A percentile compares a stretch with the other conserved stretches of the same genome.
Evolutionary conservation across 2,888 invertebrate species (phyloP).

Genomic region (Torymus aiolomorphi): DNA sequence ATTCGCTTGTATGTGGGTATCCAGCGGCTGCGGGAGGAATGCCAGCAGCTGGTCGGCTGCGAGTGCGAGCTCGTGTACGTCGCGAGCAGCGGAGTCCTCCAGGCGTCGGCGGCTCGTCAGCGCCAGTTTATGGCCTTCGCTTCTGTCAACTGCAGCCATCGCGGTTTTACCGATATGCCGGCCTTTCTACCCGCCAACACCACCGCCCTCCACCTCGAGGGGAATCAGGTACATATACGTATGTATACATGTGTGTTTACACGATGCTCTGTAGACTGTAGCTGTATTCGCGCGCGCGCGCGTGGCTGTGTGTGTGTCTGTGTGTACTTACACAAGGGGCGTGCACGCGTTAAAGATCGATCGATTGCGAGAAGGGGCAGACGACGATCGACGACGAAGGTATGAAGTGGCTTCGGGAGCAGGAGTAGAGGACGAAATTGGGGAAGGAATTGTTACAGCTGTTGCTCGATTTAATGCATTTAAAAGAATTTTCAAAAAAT

Average conservation of each 20-base stretch:
- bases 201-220: slow-evolving; percentile 81
- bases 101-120: slow-evolving; percentile 61
- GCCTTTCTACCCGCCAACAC: slow-evolving; percentile 81
- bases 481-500: too few species aligned
- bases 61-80: slow-evolving; percentile 82
- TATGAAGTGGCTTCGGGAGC: too few species aligned
- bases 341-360: background rate
- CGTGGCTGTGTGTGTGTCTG: background rate
- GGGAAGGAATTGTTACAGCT: too few species aligned
- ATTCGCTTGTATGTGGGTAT: background rate
- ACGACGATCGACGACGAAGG: background rate
- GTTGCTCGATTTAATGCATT: too few species aligned
- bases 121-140: slow-evolving; percentile 80
- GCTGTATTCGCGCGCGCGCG: background rate
- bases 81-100: slow-evolving; percentile 76
- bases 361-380: slow-evolving; percentile 2
- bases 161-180: slow-evolving; percentile 79
- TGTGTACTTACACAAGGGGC: background rate
- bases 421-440: too few species aligned
- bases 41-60: slow-evolving; percentile 77
- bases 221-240: slow-evolving; percentile 79
- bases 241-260: background rate
- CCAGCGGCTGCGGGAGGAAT: slow-evolving; percentile 79
- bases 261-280: background rate
- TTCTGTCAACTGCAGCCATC: slow-evolving; percentile 82